A percentile compares a stretch with the other conserved stretches of the same genome.
Evolutionary conservation across 2,888 invertebrate genomes (phyloP).

Genomic region (Listrodromus nycthemerus): DNA sequence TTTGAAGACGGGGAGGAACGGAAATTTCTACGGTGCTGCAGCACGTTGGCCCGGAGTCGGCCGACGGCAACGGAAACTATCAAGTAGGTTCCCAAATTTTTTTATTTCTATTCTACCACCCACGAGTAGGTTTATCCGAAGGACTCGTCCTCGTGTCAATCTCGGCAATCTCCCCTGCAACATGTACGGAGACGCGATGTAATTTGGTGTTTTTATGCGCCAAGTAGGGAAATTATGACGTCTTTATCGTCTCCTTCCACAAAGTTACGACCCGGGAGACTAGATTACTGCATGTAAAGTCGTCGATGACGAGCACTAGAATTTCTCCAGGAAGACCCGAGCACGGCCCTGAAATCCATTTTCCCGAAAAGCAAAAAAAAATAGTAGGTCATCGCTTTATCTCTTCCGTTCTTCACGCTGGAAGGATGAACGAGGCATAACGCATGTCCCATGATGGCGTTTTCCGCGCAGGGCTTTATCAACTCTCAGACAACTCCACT

Average conservation of each 20-base stretch:
- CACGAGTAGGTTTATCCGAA: constrained; percentile 13
- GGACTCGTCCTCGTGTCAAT: constrained; percentile 31
- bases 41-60: not conserved
- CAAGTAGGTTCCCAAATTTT: constrained; percentile 51
- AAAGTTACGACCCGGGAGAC: constrained; percentile 48
- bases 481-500: constrained; percentile 36
- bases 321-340: not conserved
- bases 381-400: not conserved
- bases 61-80: constrained; percentile 57
- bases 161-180: constrained; percentile 15
- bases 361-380: constrained; percentile 27
- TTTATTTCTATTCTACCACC: not conserved
- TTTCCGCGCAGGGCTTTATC: constrained; percentile 57
- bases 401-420: constrained; percentile 27
- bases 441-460: constrained; percentile 53
- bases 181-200: constrained; percentile 20
- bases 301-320: not conserved
- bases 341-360: constrained; percentile 45
- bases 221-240: constrained; percentile 17
- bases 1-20: not conserved
- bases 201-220: constrained; percentile 32
- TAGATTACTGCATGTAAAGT: constrained; percentile 29
- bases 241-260: constrained; percentile 8
- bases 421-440: constrained; percentile 56
- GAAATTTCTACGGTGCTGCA: constrained; percentile 24